These are phyloP conservation scores for Dromococcyx pavoninus DNA, from an alignment of 2,797 vertebrate species.

Conservation along the genomic window DNA sequence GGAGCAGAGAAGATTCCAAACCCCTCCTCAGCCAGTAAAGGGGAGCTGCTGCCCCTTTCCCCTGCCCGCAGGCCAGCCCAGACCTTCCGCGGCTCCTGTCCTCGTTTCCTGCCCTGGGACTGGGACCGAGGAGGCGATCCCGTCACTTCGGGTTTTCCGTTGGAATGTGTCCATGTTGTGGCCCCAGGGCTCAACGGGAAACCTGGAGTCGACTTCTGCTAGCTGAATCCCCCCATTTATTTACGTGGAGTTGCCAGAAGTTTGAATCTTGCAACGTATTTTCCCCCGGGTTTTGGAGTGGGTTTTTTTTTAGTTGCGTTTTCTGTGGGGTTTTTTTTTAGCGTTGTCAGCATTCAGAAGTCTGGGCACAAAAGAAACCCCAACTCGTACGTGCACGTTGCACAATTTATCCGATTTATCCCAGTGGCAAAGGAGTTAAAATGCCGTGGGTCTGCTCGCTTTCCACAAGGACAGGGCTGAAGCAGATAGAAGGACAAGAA, in stretches of 20 bases:
- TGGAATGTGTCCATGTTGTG: not conserved
- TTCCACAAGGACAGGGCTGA: conserved; percentile 21
- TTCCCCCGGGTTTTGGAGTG: not conserved
- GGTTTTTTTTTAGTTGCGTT: rapidly evolving
- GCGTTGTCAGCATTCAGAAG: not conserved
- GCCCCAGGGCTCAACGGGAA: not conserved
- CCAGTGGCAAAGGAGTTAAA: conserved; percentile 15
- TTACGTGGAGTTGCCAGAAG: not conserved
- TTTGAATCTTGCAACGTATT: not conserved
- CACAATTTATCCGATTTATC: not conserved
- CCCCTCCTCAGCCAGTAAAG: not conserved
- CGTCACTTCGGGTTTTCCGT: not conserved
- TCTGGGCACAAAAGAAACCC: not conserved
- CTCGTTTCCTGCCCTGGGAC: not conserved
- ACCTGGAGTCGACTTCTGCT: not conserved
- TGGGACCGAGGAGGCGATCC: not conserved
- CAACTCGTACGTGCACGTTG: not conserved
- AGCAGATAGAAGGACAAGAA: conserved; percentile 21
- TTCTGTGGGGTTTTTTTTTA: not conserved
- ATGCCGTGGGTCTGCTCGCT: not conserved
- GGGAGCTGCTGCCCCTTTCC: not conserved
- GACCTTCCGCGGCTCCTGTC: not conserved
- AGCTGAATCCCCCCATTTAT: not conserved
- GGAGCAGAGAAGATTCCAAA: not conserved
- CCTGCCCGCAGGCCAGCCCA: not conserved